Conservation (phyloP, 2,113 vertebrate species). For the Prionailurus bengalensis region DNA sequence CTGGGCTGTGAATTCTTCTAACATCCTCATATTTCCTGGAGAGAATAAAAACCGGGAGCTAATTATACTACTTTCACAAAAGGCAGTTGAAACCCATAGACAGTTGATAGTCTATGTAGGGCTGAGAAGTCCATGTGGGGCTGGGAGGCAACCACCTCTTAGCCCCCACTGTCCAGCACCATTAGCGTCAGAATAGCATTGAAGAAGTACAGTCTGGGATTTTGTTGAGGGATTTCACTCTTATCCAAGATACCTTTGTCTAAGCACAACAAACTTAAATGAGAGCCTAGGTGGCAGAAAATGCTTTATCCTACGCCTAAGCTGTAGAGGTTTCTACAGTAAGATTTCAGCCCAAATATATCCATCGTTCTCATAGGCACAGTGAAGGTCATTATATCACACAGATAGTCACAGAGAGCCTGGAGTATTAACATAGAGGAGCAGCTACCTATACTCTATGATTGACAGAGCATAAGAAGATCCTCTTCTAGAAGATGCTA, state of each 20-base stretch:
- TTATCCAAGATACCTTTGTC: not conserved
- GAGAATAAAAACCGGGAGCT: not conserved
- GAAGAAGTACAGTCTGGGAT: not conserved
- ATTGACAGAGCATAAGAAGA: not conserved
- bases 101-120: accelerated
- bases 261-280: not conserved
- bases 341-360: not conserved
- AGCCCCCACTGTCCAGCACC: not conserved
- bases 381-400: not conserved
- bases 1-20: not conserved
- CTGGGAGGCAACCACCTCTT: not conserved
- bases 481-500: not conserved
- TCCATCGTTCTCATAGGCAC: not conserved
- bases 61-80: not conserved
- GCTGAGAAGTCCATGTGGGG: accelerated
- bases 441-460: not conserved
- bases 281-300: not conserved
- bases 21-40: not conserved
- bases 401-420: not conserved
- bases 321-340: not conserved
- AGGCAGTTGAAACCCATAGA: not conserved
- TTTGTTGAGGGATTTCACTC: not conserved
- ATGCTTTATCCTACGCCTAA: not conserved
- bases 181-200: not conserved
- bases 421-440: not conserved